These are phyloP conservation scores for Hydrocynus forskahlii DNA, from an alignment of 2,797 vertebrate genomes.

Conservation along the genomic window DNA sequence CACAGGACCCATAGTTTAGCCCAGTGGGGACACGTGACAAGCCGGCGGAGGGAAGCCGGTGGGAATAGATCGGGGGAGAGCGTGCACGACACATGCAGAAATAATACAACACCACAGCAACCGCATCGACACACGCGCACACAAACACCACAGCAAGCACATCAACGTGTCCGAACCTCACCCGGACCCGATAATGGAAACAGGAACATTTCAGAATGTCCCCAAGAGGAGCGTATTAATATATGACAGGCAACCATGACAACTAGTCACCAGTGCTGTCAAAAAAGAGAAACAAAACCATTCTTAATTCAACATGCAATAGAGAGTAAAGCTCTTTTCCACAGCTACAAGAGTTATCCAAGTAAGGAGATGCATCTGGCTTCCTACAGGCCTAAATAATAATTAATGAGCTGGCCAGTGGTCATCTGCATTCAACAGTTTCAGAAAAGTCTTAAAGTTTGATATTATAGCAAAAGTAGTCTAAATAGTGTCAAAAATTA, in stretches of 20 bases:
- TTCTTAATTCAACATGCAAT: not conserved
- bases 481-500: too few relatives aligned
- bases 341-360: not conserved
- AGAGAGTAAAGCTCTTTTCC: not conserved
- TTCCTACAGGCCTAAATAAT: not conserved
- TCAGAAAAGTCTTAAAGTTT: too few relatives aligned
- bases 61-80: conserved; percentile 29
- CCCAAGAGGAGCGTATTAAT: conserved; percentile 35
- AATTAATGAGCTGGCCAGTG: not conserved
- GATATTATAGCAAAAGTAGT: too few relatives aligned
- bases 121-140: not conserved
- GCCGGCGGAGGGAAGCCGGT: conserved; percentile 54
- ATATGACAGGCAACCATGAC: conserved; percentile 31
- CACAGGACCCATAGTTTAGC: conserved; percentile 58
- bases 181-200: conserved; percentile 39
- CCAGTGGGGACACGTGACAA: conserved; percentile 56
- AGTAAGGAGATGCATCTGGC: not conserved
- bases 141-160: conserved; percentile 22
- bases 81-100: conserved; percentile 31
- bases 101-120: conserved; percentile 47
- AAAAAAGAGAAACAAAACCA: conserved; percentile 26
- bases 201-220: conserved; percentile 11
- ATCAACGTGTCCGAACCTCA: conserved; percentile 17
- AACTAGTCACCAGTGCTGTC: conserved; percentile 17
- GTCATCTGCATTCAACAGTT: not conserved